Base-by-base conservation (phyloP, 2,113 vertebrate genomes). In the Malurus cyaneus region DNA sequence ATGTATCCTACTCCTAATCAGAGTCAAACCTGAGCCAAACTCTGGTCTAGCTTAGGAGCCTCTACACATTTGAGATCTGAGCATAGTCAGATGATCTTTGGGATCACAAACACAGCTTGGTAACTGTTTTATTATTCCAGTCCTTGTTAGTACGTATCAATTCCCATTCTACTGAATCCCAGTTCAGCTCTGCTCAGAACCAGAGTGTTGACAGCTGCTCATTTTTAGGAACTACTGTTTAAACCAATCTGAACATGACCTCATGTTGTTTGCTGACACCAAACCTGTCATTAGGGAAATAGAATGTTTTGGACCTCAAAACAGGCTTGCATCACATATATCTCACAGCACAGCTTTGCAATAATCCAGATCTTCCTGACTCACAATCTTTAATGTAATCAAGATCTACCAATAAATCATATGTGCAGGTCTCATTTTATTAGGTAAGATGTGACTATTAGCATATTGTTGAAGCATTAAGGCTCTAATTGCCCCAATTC, bases 401-500 rank as follows among this genome's bases (percentile, higher is more conserved):
- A 56, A 61, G 14, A 56, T 11, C 9, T 36, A 59, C 11, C 41
- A 56, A 76, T 20, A 52, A 87, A 76, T 76, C 29, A 28, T n/a
- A 66, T 1, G 1, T 18, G 6, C 5, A n/a, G 47, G 18, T 52
- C 0, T 0, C 14, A 36, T 80, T 36, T 2, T 41, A 13, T 66
- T 32, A 66, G 6, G 2, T 52, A 56, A 66, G 3, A 54, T 3
- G 2, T 60, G 34, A 50, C 65, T 70, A 74, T 61, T 57, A 84
- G 2, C 4, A 47, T 66, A 61, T 52, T 42, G 6, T 14, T 56
- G 24, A 36, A 56, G 5, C 2, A 29, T 21, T 56, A 60, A 50
- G 3, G 5, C 61, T 66, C 14, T 76, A 66, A 39, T n/a, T 84
- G 8, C 47, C 17, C 8, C 4, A 39, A 1, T 72, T 11, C 23